Conservation (phyloP, 2,888 invertebrate species). For the Iselma pallidipennis region DNA sequence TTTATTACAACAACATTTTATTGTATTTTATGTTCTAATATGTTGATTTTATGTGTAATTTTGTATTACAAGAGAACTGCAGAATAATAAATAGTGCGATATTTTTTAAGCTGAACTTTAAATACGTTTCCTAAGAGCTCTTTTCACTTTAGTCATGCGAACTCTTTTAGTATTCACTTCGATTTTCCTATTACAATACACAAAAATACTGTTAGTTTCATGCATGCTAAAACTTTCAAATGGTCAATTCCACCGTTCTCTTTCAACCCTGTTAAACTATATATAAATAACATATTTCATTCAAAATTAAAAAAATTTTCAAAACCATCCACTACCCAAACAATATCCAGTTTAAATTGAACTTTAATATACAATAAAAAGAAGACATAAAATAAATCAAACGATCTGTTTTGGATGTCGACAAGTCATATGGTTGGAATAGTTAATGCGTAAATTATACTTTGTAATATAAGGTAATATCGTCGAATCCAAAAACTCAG, state of each 20-base stretch:
- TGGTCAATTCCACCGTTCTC: background rate
- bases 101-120: conserved; percentile 10
- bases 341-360: too few species aligned
- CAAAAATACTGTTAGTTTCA: background rate
- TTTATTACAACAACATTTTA: too few species aligned
- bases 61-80: conserved; percentile 6
- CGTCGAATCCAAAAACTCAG: conserved; percentile 26
- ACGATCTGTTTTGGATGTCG: conserved; percentile 23
- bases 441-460: conserved; percentile 45
- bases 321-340: background rate
- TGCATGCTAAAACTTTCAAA: background rate
- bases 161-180: conserved; percentile 20
- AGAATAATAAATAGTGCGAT: conserved; percentile 9
- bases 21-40: too few species aligned
- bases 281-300: too few species aligned
- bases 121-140: conserved; percentile 10
- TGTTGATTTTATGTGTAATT: conserved; percentile 3
- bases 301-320: too few species aligned
- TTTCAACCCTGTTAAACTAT: too few species aligned
- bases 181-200: conserved; percentile 10
- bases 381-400: conserved; percentile 22
- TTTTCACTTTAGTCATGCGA: conserved; percentile 12
- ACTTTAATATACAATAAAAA: background rate
- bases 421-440: conserved; percentile 37
- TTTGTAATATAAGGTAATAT: conserved; percentile 46